A percentile compares a stretch with the other conserved stretches of the same genome.
phyloP scores from a whole-genome alignment of 2,888 invertebrate genomes.

The Andrena chrysosceles region DNA sequence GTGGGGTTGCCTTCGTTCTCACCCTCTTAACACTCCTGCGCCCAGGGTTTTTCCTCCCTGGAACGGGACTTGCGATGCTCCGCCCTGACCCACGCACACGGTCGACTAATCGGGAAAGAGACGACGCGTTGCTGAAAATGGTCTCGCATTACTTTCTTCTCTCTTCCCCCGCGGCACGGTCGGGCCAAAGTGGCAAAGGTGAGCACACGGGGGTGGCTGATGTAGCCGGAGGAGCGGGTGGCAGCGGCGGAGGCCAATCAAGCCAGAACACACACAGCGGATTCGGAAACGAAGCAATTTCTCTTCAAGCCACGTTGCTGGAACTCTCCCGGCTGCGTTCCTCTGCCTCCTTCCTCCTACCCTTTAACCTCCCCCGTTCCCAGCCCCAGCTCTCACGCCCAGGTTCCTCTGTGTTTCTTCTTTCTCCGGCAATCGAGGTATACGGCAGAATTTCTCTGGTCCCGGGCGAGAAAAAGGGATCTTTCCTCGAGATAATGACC shows the following conservation, averaged over 20 bases:
- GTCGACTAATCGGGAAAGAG: conserved; percentile 67
- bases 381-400: conserved; percentile 24
- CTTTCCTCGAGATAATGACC: conserved; percentile 78
- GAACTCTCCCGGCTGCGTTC: conserved; percentile 56
- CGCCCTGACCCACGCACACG: conserved; percentile 47
- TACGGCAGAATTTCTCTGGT: conserved; percentile 64
- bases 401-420: conserved; percentile 31
- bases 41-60: background rate
- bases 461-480: conserved; percentile 68
- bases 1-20: conserved; percentile 14
- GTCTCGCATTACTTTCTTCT: conserved; percentile 58
- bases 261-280: conserved; percentile 75
- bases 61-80: conserved; percentile 48
- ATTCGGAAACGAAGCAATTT: conserved; percentile 80
- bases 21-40: conserved; percentile 10
- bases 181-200: conserved; percentile 54
- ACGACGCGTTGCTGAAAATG: conserved; percentile 62
- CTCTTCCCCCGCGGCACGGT: conserved; percentile 5
- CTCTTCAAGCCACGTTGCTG: conserved; percentile 78
- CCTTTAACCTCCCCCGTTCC: conserved; percentile 1
- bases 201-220: conserved; percentile 51
- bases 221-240: conserved; percentile 56
- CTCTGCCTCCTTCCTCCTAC: conserved; percentile 26
- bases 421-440: conserved; percentile 61
- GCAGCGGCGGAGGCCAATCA: conserved; percentile 73